phyloP scores from a whole-genome alignment of 2,113 vertebrate species.

The Cavia aperea region DNA sequence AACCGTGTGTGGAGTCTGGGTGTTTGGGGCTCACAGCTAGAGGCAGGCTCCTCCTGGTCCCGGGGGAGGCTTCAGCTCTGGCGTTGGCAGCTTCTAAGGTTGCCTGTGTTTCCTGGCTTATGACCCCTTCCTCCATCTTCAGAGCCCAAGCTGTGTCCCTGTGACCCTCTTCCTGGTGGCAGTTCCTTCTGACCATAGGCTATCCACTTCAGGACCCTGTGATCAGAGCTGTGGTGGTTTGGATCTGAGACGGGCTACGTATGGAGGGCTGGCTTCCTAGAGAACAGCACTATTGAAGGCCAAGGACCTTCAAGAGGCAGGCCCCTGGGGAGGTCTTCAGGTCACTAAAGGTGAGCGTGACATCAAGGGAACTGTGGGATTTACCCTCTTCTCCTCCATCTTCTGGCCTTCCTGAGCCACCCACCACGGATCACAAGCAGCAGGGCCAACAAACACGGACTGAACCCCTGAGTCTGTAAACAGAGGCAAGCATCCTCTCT shows the following conservation, averaged over 20 bases:
- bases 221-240: no score
- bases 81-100: no score
- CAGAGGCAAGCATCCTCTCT: no score
- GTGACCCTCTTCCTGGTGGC: neutral
- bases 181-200: no score
- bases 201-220: neutral
- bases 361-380: no score
- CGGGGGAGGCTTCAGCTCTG: rapidly evolving
- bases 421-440: neutral
- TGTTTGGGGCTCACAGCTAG: neutral
- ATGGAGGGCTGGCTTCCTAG: neutral
- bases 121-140: neutral
- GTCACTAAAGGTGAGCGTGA: no score
- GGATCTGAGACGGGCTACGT: neutral
- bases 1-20: rapidly evolving
- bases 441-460: neutral
- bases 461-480: neutral
- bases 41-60: neutral
- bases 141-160: rapidly evolving
- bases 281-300: neutral
- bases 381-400: neutral
- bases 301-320: neutral
- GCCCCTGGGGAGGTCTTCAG: no score
- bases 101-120: rapidly evolving
- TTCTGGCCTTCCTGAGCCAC: neutral